These are phyloP conservation scores for Cliona cf. orientalis DNA, from an alignment of 37 sponge, comb jelly and placozoan genomes.

Conservation along the genomic window DNA sequence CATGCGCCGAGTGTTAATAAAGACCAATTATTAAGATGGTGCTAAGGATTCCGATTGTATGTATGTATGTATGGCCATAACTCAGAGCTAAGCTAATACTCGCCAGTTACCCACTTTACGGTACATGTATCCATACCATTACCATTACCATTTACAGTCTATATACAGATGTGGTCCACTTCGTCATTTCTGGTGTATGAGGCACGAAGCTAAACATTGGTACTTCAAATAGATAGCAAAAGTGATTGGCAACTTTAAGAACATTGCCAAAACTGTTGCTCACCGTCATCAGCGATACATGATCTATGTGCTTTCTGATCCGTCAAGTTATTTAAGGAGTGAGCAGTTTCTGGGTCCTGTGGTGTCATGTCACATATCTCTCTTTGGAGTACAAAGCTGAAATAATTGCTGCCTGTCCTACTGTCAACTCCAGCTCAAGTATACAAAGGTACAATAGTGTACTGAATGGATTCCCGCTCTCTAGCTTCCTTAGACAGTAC, in stretches of 20 bases:
- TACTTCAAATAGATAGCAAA: conserved; percentile 4
- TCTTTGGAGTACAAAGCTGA: not conserved
- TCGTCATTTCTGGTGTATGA: conserved; percentile 6
- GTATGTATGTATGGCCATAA: too few species aligned
- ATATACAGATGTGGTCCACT: not conserved
- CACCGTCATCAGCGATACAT: conserved; percentile 9
- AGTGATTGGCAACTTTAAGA: conserved; percentile 12
- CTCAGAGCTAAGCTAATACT: too few species aligned
- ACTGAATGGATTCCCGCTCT: too few species aligned
- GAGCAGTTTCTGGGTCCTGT: not conserved
- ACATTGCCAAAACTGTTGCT: not conserved
- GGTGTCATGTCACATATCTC: not conserved
- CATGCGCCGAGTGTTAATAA: too few species aligned
- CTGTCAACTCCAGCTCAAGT: not conserved
- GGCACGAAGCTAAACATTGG: not conserved
- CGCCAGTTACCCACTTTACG: too few species aligned
- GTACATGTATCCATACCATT: not conserved
- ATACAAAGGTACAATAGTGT: conserved; percentile 3
- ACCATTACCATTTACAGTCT: too few species aligned
- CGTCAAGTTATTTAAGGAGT: not conserved
- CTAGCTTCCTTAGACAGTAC: too few species aligned
- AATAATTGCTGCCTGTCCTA: not conserved
- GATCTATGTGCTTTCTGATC: not conserved
- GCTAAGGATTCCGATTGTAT: too few species aligned
- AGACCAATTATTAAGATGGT: too few species aligned